Evolutionary conservation across 2,113 vertebrate species (phyloP).

Genomic region (Chionis minor): DNA sequence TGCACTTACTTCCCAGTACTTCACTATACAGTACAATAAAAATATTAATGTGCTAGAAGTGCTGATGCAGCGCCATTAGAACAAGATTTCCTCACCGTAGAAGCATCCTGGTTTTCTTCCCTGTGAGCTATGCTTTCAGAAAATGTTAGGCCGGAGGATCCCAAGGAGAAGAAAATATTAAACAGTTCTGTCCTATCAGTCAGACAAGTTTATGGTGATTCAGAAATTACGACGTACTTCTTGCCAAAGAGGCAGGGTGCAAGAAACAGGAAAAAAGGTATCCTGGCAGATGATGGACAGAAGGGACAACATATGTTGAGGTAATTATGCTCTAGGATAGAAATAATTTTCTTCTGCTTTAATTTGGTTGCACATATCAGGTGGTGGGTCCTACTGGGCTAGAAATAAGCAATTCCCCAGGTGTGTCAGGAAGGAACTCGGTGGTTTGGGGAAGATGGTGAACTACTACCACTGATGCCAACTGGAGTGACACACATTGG

Average conservation of each 20-base stretch:
- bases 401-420: not conserved
- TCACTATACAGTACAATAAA: constrained; percentile 40
- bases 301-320: not conserved
- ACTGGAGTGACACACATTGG: not conserved
- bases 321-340: not conserved
- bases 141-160: not conserved
- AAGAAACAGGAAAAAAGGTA: not conserved
- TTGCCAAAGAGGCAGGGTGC: not conserved
- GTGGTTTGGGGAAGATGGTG: not conserved
- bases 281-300: not conserved
- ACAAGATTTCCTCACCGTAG: not conserved
- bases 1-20: constrained; percentile 21
- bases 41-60: constrained; percentile 50
- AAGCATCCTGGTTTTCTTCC: not conserved
- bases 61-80: constrained; percentile 47
- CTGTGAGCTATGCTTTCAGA: not conserved
- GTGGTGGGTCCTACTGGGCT: not conserved
- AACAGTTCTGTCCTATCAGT: not conserved
- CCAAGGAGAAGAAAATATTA: not conserved
- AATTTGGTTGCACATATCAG: not conserved
- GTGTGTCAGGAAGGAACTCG: not conserved
- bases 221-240: not conserved
- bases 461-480: not conserved
- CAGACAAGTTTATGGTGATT: not conserved
- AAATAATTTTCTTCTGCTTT: not conserved